These are phyloP conservation scores for Sciurus carolinensis DNA, from an alignment of 2,797 vertebrate genomes.

Conservation along the genomic window DNA sequence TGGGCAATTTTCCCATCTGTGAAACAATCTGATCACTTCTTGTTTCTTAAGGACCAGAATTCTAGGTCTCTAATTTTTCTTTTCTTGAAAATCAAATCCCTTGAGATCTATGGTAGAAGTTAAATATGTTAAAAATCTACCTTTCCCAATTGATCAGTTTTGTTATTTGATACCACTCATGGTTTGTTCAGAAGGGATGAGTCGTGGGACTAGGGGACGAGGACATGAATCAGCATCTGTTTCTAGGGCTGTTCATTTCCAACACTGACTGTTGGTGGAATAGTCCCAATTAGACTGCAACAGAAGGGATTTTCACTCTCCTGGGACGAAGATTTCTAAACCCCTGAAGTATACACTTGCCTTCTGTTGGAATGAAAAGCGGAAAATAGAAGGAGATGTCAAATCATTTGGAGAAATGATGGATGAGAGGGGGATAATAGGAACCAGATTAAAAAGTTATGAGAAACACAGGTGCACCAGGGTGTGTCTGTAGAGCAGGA, in stretches of 20 bases:
- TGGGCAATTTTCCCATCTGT: neutral
- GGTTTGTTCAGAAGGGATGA: neutral
- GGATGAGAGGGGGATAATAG: slow-evolving; percentile 69
- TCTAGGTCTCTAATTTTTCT: neutral
- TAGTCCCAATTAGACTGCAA: neutral
- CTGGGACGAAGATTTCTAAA: slow-evolving; percentile 27
- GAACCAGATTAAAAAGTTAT: slow-evolving; percentile 68
- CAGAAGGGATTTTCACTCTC: neutral
- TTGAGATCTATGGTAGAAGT: slow-evolving; percentile 53
- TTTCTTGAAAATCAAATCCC: neutral
- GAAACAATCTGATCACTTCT: neutral
- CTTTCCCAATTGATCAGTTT: neutral
- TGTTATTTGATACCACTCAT: neutral
- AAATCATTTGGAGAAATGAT: slow-evolving; percentile 74
- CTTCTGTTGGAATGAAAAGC: slow-evolving; percentile 54
- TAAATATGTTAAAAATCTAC: neutral
- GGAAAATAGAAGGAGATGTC: slow-evolving; percentile 64
- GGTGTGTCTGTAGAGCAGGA: slow-evolving; percentile 18
- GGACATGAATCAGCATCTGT: neutral
- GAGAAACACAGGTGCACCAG: slow-evolving; percentile 65
- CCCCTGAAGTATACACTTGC: neutral
- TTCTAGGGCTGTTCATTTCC: neutral
- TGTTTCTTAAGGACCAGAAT: neutral
- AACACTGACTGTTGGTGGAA: neutral
- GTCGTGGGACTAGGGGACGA: neutral